Evolutionary conservation across 2,888 invertebrate genomes (phyloP).

Genomic region (Erebia epiphron): DNA sequence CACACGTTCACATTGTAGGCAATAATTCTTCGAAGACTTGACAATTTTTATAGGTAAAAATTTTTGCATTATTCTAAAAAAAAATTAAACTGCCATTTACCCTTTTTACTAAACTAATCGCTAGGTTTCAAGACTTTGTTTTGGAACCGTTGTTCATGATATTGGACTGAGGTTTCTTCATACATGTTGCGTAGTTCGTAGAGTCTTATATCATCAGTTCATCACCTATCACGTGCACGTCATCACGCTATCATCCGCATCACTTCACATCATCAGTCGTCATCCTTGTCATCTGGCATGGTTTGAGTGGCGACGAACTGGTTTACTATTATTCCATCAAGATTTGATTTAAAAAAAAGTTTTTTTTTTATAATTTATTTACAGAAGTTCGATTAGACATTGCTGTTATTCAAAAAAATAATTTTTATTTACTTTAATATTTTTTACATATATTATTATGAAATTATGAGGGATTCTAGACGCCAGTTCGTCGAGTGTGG

Average conservation of each 20-base stretch:
- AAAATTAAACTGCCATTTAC: conserved; percentile 75
- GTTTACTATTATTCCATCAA: conserved; percentile 47
- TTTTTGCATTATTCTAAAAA: conserved; percentile 67
- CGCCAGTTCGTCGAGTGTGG: conserved; percentile 72
- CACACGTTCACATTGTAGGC: conserved; percentile 57
- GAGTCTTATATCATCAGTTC: conserved; percentile 40
- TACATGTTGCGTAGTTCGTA: conserved; percentile 67
- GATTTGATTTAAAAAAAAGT: conserved; percentile 8
- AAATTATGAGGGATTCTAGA: conserved; percentile 47
- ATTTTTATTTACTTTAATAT: background rate
- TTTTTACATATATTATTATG: background rate
- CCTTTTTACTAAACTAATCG: conserved; percentile 55
- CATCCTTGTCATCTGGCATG: conserved; percentile 71
- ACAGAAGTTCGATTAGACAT: background rate
- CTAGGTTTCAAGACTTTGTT: conserved; percentile 46
- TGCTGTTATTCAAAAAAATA: too few relatives aligned
- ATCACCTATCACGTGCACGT: conserved; percentile 48
- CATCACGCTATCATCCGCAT: conserved; percentile 76
- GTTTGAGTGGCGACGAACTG: conserved; percentile 76
- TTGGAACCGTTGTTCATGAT: conserved; percentile 34
- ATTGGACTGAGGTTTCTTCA: conserved; percentile 60
- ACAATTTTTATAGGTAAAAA: conserved; percentile 73
- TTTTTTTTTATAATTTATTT: conserved; percentile 15
- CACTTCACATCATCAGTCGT: conserved; percentile 63
- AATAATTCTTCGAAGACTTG: conserved; percentile 79